Conservation (phyloP, 2,797 vertebrate species). For the Artibeus lituratus region DNA sequence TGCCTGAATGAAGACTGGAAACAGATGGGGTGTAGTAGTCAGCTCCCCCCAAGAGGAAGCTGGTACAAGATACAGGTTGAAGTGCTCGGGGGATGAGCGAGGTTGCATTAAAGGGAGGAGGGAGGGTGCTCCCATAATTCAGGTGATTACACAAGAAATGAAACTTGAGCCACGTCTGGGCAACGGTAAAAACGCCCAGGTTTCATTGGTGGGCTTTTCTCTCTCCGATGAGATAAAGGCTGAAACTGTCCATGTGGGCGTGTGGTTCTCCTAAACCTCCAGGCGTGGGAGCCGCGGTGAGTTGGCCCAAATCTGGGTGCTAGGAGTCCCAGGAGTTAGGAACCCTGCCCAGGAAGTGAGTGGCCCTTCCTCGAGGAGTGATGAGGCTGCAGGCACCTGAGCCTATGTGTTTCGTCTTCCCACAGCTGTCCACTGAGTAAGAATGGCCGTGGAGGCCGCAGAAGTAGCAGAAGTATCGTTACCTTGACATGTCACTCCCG, state of each 20-base stretch:
- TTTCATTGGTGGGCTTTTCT: background rate
- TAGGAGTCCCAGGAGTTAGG: background rate
- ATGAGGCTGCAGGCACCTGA: accelerated
- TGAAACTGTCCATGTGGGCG: accelerated
- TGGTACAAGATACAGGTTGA: background rate
- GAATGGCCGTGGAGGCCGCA: accelerated
- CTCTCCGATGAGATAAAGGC: background rate
- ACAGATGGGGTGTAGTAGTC: accelerated
- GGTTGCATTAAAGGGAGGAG: no score
- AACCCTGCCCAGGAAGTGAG: background rate
- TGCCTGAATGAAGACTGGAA: background rate
- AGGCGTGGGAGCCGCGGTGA: no score
- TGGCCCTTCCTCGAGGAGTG: background rate
- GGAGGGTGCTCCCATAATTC: accelerated
- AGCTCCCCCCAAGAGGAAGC: background rate
- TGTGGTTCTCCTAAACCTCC: background rate
- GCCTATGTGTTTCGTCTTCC: background rate
- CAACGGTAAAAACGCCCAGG: no score
- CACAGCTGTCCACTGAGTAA: background rate
- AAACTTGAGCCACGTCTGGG: accelerated
- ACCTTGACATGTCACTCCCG: accelerated
- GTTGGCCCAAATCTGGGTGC: background rate
- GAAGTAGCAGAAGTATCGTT: accelerated
- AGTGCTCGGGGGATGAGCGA: background rate
- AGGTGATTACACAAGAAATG: accelerated